phyloP scores from a whole-genome alignment of 2,113 vertebrate genomes.

The Crocuta crocuta region DNA sequence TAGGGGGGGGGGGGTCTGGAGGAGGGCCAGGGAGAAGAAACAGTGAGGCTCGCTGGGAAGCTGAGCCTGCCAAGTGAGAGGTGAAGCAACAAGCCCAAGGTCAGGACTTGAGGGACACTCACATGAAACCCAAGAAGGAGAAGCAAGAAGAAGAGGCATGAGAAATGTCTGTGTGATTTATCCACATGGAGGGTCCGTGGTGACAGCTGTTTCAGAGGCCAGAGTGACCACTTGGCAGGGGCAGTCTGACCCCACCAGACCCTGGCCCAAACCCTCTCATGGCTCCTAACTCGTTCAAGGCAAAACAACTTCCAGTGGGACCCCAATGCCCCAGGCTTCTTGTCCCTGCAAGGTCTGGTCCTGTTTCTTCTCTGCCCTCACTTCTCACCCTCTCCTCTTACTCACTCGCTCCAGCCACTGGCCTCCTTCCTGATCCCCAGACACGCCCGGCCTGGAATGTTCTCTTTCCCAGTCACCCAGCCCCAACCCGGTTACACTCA shows the following conservation, averaged over 20 bases:
- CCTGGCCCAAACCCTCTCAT: neutral
- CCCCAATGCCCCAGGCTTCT: neutral
- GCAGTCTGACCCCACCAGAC: neutral
- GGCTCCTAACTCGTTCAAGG: accelerated
- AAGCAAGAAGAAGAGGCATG: neutral
- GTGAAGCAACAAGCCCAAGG: neutral
- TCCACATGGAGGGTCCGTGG: neutral
- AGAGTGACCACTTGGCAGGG: neutral
- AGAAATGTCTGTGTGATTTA: neutral
- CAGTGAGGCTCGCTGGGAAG: neutral
- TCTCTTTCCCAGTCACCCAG: neutral
- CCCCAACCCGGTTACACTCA: neutral
- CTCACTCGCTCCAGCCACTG: neutral
- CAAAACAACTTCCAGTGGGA: neutral
- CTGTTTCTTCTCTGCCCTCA: neutral
- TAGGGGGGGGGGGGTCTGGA: neutral
- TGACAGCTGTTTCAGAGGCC: neutral
- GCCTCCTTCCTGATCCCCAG: neutral
- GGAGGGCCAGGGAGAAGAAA: neutral
- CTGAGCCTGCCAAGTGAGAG: neutral
- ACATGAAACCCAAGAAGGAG: neutral
- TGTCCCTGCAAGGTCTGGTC: neutral
- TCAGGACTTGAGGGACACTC: neutral
- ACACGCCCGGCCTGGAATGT: neutral
- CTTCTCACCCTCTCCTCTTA: neutral